Percentiles rank a stretch among this genome's conserved stretches.
These are phyloP conservation scores for Threskiornis aethiopicus DNA, from an alignment of 2,797 vertebrate genomes.

Conservation along the genomic window DNA sequence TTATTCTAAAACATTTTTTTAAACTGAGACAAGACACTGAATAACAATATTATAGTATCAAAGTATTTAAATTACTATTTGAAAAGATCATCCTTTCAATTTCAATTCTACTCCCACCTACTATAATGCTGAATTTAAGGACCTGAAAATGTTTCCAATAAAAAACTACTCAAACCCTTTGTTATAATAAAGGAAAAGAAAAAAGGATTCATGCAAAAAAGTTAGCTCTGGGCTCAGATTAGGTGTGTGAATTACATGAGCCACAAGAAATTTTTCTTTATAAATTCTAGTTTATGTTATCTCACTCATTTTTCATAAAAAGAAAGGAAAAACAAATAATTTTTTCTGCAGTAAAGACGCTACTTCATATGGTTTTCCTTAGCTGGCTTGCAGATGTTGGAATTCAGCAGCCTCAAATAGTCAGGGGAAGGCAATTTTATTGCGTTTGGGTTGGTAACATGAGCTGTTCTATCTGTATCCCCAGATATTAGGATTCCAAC, in stretches of 20 bases:
- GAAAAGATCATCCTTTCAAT: background rate
- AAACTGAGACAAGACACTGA: background rate
- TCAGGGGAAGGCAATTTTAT: background rate
- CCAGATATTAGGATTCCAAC: background rate
- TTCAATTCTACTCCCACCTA: background rate
- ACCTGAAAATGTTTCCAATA: background rate
- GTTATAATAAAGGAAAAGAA: background rate
- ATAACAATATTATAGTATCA: background rate
- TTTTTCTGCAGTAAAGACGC: background rate
- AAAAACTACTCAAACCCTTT: accelerated
- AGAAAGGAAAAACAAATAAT: background rate
- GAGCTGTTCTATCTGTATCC: background rate
- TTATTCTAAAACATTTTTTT: background rate
- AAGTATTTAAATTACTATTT: background rate
- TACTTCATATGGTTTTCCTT: background rate
- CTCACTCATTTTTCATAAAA: background rate
- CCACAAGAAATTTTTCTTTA: background rate
- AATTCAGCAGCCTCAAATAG: background rate
- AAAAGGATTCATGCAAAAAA: background rate
- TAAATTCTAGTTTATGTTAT: background rate
- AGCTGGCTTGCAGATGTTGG: background rate
- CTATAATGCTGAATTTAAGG: background rate
- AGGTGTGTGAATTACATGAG: background rate
- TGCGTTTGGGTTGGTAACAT: background rate
- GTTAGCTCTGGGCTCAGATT: background rate